phyloP scores from a whole-genome alignment of 1,140 invertebrate species.

The Drosophila seguyi region DNA sequence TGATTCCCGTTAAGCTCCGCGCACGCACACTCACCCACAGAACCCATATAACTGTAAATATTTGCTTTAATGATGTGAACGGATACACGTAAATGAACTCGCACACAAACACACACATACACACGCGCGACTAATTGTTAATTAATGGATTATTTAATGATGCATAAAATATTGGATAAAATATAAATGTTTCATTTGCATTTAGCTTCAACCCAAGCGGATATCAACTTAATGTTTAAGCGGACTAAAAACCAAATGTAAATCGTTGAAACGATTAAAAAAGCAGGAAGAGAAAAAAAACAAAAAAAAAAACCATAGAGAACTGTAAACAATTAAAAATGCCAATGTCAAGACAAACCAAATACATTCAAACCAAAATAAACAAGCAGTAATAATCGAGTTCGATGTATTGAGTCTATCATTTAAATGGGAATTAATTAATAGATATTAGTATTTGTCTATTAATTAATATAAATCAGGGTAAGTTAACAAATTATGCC shows the following conservation, averaged over 20 bases:
- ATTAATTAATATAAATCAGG: neutral
- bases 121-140: conserved; percentile 69
- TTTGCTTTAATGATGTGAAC: conserved; percentile 72
- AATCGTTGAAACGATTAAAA: conserved; percentile 42
- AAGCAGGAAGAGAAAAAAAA: conserved; percentile 3
- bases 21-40: conserved; percentile 20
- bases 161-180: conserved; percentile 75
- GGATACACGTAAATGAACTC: conserved; percentile 55
- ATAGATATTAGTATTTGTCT: neutral
- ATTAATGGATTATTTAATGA: conserved; percentile 81
- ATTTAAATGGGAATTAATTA: neutral
- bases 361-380: conserved; percentile 50
- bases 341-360: conserved; percentile 54
- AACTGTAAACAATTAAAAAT: conserved; percentile 38
- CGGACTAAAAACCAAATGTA: conserved; percentile 28
- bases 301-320: conserved; percentile 4
- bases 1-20: conserved; percentile 28
- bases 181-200: conserved; percentile 67
- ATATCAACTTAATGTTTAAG: conserved; percentile 63
- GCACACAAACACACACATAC: conserved; percentile 20
- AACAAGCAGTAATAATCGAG: conserved; percentile 44
- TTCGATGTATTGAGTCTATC: neutral
- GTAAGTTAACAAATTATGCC: neutral
- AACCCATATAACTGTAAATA: conserved; percentile 63
- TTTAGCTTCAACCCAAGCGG: conserved; percentile 48